A percentile compares a stretch with the other conserved stretches of the same genome.
phyloP scores from a whole-genome alignment of 2,888 invertebrate species.

The Xiphydria camelus region DNA sequence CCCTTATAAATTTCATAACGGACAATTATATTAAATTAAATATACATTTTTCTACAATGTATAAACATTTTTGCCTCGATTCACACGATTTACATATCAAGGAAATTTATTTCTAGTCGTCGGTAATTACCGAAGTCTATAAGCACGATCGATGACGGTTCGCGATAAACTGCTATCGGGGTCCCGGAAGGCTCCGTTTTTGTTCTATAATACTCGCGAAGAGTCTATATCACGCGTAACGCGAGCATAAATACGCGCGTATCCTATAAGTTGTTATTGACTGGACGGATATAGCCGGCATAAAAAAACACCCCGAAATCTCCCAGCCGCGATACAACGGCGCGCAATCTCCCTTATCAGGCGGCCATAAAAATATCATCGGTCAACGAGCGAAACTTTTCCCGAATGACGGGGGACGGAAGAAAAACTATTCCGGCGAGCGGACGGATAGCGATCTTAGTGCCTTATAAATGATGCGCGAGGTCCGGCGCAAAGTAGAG shows the following conservation, averaged over 20 bases:
- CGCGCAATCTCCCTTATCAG: conserved; percentile 30
- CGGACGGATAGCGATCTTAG: conserved; percentile 31
- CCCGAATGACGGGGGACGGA: conserved; percentile 3
- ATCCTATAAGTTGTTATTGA: conserved; percentile 13
- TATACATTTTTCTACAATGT: no score
- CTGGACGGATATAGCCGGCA: conserved; percentile 17
- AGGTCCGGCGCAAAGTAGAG: conserved; percentile 7
- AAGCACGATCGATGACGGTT: no score
- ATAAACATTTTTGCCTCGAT: conserved; percentile 5
- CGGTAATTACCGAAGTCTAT: no score
- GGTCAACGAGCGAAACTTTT: conserved; percentile 26
- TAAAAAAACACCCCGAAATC: conserved; percentile 17
- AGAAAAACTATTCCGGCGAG: conserved; percentile 26
- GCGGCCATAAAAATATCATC: conserved; percentile 33
- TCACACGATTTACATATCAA: conserved; percentile 5
- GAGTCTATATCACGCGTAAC: no score
- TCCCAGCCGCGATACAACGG: neutral
- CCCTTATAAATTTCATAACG: no score
- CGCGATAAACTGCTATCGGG: no score
- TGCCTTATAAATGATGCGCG: conserved; percentile 37
- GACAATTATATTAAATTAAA: no score
- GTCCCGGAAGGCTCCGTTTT: no score
- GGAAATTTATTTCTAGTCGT: no score
- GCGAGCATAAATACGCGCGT: no score
- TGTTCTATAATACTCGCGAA: no score